phyloP scores from a whole-genome alignment of 2,113 vertebrate species.

The Malurus melanocephalus region DNA sequence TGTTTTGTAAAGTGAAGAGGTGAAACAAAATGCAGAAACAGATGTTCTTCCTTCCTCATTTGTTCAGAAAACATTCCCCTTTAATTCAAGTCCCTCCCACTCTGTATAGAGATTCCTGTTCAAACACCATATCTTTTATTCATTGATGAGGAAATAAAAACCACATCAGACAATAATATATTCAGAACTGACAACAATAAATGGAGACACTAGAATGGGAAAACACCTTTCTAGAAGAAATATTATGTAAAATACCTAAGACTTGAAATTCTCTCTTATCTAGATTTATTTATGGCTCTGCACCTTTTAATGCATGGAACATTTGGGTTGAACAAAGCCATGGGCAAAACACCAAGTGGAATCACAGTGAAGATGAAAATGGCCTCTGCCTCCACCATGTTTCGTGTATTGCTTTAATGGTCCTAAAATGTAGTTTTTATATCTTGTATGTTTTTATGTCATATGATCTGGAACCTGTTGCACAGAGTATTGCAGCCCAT shows the following conservation, averaged over 20 bases:
- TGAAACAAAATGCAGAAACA: neutral
- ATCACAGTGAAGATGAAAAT: neutral
- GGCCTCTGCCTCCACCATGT: fast-evolving
- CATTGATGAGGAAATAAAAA: neutral
- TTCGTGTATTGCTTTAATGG: neutral
- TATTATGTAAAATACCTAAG: neutral
- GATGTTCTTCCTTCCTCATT: neutral
- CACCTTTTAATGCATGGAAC: neutral
- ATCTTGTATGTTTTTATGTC: neutral
- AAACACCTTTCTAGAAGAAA: neutral
- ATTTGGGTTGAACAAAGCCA: neutral
- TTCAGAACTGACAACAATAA: neutral
- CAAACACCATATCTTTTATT: neutral
- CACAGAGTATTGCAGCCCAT: neutral
- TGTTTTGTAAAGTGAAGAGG: neutral
- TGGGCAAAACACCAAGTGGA: neutral
- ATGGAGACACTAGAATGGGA: neutral
- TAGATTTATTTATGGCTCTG: neutral
- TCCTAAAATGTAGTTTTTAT: neutral
- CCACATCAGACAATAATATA: neutral
- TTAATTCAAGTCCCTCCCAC: neutral
- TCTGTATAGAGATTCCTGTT: neutral
- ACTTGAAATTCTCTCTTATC: neutral
- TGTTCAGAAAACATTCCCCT: neutral
- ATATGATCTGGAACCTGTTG: neutral